These are phyloP conservation scores for Hypsopygia costalis DNA, from an alignment of 2,888 invertebrate species.

Conservation along the genomic window DNA sequence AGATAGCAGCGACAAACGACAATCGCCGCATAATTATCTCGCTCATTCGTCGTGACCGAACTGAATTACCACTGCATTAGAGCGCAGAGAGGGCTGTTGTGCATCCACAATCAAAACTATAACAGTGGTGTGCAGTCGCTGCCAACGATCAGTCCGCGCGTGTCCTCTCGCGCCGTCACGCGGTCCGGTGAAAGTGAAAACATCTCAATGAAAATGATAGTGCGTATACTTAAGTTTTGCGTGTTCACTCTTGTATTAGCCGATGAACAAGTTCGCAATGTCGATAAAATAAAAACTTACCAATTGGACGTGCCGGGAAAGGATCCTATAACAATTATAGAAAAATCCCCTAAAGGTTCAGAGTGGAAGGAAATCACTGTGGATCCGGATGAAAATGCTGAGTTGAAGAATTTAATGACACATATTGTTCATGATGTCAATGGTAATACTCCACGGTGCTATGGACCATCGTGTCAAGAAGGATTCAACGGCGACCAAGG, in stretches of 20 bases:
- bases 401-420: constrained; percentile 63
- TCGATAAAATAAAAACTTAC: constrained; percentile 68
- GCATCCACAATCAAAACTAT: constrained; percentile 76
- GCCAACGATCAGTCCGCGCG: constrained; percentile 69
- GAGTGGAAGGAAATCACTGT: constrained; percentile 40
- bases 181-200: constrained; percentile 68
- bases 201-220: constrained; percentile 63
- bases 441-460: constrained; percentile 57
- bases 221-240: constrained; percentile 51
- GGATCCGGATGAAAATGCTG: constrained; percentile 36
- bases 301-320: constrained; percentile 79
- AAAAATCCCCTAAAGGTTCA: constrained; percentile 48
- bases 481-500: constrained; percentile 48
- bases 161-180: constrained; percentile 53
- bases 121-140: constrained; percentile 53
- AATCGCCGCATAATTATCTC: constrained; percentile 73
- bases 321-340: constrained; percentile 79
- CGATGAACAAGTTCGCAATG: constrained; percentile 49
- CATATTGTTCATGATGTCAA: constrained; percentile 64
- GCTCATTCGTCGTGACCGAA: constrained; percentile 74
- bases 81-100: constrained; percentile 64
- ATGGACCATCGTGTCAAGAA: constrained; percentile 69
- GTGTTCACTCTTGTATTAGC: constrained; percentile 44
- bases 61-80: constrained; percentile 69
- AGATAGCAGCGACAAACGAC: constrained; percentile 67